phyloP scores from a whole-genome alignment of 1,140 invertebrate genomes.

The Aphis gossypii region DNA sequence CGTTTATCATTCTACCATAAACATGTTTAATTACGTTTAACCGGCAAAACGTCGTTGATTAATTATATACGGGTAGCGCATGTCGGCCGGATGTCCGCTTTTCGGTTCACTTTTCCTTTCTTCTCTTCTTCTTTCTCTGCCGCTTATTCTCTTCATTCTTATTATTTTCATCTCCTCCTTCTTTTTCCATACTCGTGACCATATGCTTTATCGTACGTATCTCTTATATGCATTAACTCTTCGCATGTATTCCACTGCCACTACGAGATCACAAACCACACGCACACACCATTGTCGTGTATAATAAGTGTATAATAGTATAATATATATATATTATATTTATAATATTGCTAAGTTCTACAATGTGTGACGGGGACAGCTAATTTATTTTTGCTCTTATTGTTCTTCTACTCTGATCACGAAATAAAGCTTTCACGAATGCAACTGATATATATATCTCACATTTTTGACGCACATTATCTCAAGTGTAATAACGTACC shows the following conservation, averaged over 20 bases:
- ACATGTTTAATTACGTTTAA: conserved; percentile 56
- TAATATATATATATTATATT: neutral
- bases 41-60: conserved; percentile 53
- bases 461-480: neutral
- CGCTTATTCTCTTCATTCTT: neutral
- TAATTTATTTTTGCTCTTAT: conserved; percentile 16
- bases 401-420: neutral
- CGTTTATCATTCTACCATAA: conserved; percentile 54
- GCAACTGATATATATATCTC: conserved; percentile 15
- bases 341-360: neutral
- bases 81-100: conserved; percentile 45
- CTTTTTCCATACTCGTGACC: neutral
- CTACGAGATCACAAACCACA: neutral
- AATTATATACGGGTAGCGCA: conserved; percentile 45
- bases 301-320: neutral
- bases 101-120: neutral
- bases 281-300: conserved; percentile 18
- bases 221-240: neutral
- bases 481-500: neutral
- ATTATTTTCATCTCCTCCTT: neutral
- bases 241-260: neutral
- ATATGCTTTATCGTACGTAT: neutral
- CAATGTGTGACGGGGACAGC: conserved; percentile 1
- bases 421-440: conserved; percentile 12
- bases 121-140: neutral